Base-by-base conservation (phyloP, 1,140 invertebrate genomes). In the Drosophila littoralis region DNA sequence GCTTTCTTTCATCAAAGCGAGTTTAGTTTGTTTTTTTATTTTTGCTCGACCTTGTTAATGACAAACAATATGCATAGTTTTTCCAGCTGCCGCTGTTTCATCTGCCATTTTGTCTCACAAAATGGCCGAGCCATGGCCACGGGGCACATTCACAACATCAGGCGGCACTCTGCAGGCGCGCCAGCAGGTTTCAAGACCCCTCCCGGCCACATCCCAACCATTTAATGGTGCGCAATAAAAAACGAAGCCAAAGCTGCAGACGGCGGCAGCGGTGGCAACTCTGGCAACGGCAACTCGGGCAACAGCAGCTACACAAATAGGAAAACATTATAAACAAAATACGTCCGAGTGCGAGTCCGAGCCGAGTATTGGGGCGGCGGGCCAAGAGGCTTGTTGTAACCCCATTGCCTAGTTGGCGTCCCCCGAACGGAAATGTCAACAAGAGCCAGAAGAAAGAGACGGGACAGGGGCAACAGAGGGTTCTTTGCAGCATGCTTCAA, bases 11-110 rank as follows among this genome's bases (percentile, higher is more conserved):
- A 79, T 88, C 72, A 86, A 88, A 79, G 80, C 15, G 61, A 88
- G 70, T 69, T 88, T 88, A 88, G 83, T 86, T 79, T 70, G 50
- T 45, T 28, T 43, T 60, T 42, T 75, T 83, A 2, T 2, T 77
- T 73, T 80, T 42, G 22, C 42, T 35, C 65, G 83, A 82, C 82
- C 82, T 86, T 86, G 83, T 86, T 86, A 86, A 86, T 86, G 83
- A 86, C 83, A 86, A 86, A 88, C 82, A 86, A 86, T 86, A 86
- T 88, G 86, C 76, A 82, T 86, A 82, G 76, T 88, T 88, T 78
- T 80, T 82, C 75, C 67, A 70, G 77, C 68, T 68, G 81, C 17
- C 64, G 22, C 57, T 33, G 57, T 79, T 82, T 88, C 84, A 75
- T 82, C 68, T 79, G 71, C 68, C 59, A 59, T 75, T 75, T 70